Conservation (phyloP, 2,888 invertebrate species). For the Tinea pellionella region DNA sequence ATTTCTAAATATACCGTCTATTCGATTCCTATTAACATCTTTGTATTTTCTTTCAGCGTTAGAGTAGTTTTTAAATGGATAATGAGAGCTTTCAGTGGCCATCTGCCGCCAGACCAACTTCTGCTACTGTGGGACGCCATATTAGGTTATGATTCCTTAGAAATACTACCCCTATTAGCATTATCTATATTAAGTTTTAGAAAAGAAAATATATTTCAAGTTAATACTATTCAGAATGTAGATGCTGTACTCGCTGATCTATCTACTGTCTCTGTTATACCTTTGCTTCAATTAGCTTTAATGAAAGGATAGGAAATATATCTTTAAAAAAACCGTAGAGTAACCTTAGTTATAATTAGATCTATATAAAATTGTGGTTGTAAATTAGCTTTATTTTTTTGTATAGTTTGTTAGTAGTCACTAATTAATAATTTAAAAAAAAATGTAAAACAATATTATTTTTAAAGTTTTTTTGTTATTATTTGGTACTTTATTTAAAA, state of each 20-base stretch:
- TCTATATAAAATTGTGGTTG: no score
- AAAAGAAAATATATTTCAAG: slow-evolving; percentile 84
- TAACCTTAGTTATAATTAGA: no score
- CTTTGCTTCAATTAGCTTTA: slow-evolving; percentile 83
- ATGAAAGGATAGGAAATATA: slow-evolving; percentile 54
- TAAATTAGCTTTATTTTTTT: no score
- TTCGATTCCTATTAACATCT: no score
- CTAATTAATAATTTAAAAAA: no score
- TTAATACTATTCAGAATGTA: slow-evolving; percentile 79
- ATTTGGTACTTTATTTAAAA: no score
- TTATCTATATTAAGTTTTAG: slow-evolving; percentile 87
- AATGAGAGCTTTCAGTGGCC: slow-evolving; percentile 96
- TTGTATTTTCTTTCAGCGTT: slow-evolving; percentile 72
- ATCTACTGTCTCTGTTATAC: slow-evolving; percentile 87
- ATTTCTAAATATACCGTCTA: no score
- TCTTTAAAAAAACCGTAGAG: not conserved
- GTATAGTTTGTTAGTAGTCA: no score
- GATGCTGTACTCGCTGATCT: slow-evolving; percentile 90
- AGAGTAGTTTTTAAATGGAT: slow-evolving; percentile 96
- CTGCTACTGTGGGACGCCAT: slow-evolving; percentile 92
- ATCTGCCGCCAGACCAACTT: slow-evolving; percentile 91
- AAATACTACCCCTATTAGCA: slow-evolving; percentile 88
- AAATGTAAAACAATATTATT: no score
- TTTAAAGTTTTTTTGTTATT: no score
- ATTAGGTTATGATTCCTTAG: slow-evolving; percentile 91